Evolutionary conservation across 2,888 invertebrate genomes (phyloP).

Genomic region (Mythimna lalbum): DNA sequence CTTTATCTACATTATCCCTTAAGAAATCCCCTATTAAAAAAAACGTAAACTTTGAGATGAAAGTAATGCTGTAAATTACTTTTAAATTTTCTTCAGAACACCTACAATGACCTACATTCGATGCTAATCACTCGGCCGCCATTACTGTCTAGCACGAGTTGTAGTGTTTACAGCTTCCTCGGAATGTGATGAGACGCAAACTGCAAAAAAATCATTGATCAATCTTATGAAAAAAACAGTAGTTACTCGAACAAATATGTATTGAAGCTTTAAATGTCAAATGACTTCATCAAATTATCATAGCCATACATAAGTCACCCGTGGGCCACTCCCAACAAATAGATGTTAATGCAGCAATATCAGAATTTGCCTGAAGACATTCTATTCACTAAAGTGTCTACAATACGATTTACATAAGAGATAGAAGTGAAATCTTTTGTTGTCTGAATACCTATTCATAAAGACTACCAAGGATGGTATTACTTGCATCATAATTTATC

Average conservation of each 20-base stretch:
- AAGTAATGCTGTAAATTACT: not conserved
- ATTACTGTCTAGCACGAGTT: conserved; percentile 1
- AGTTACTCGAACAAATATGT: conserved; percentile 58
- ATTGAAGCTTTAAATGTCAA: conserved; percentile 74
- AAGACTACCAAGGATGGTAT: conserved; percentile 71
- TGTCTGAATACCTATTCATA: conserved; percentile 82
- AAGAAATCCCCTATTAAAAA: not conserved
- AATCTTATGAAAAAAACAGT: conserved; percentile 30
- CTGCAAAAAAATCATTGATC: conserved; percentile 35
- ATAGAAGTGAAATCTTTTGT: conserved; percentile 84
- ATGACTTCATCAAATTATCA: conserved; percentile 81
- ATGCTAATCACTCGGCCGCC: conserved; percentile 28
- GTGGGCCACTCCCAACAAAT: conserved; percentile 78
- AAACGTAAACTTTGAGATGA: not conserved
- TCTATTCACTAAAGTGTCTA: conserved; percentile 75
- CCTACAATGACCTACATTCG: conserved; percentile 16
- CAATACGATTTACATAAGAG: conserved; percentile 82
- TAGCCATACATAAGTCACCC: conserved; percentile 74
- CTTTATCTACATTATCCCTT: not conserved
- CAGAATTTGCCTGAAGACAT: conserved; percentile 77
- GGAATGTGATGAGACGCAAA: conserved; percentile 18
- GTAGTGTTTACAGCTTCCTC: conserved; percentile 12
- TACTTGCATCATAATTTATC: conserved; percentile 72
- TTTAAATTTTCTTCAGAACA: conserved; percentile 6
- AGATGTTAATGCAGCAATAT: conserved; percentile 74